These are phyloP conservation scores for Lordiphosa stackelbergi DNA, from an alignment of 1,140 invertebrate species.

Conservation along the genomic window DNA sequence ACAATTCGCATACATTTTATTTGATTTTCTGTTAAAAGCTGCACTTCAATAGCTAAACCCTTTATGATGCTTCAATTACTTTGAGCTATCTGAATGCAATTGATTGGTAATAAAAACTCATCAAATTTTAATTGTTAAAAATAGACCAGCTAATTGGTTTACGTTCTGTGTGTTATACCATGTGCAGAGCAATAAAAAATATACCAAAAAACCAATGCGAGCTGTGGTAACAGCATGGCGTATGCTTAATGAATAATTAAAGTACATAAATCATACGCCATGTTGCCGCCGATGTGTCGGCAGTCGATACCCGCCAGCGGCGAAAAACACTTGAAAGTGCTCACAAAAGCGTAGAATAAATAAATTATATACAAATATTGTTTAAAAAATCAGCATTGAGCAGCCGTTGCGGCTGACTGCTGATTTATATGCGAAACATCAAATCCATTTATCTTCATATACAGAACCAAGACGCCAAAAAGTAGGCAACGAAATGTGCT, in stretches of 20 bases:
- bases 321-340: slow-evolving; percentile 58
- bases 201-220: not conserved
- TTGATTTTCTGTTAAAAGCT: slow-evolving; percentile 15
- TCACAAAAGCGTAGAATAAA: slow-evolving; percentile 55
- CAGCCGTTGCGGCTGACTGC: slow-evolving; percentile 19
- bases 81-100: slow-evolving; percentile 21
- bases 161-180: slow-evolving; percentile 18
- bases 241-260: slow-evolving; percentile 69
- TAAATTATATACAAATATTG: slow-evolving; percentile 51
- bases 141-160: slow-evolving; percentile 26
- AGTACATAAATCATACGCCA: slow-evolving; percentile 67
- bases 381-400: slow-evolving; percentile 43
- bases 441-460: slow-evolving; percentile 67
- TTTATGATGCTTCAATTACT: slow-evolving; percentile 20
- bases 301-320: slow-evolving; percentile 26
- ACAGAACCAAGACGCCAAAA: slow-evolving; percentile 27
- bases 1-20: slow-evolving; percentile 11
- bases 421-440: slow-evolving; percentile 73
- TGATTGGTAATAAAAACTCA: slow-evolving; percentile 30
- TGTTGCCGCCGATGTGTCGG: slow-evolving; percentile 51
- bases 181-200: slow-evolving; percentile 4
- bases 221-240: slow-evolving; percentile 17
- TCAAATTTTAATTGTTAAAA: slow-evolving; percentile 14
- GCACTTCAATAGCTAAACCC: slow-evolving; percentile 37
- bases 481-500: slow-evolving; percentile 19